Percentiles rank a stretch among this genome's conserved stretches.
These are phyloP conservation scores for Drosophila mimica DNA, from an alignment of 2,888 invertebrate genomes.

Conservation along the genomic window DNA sequence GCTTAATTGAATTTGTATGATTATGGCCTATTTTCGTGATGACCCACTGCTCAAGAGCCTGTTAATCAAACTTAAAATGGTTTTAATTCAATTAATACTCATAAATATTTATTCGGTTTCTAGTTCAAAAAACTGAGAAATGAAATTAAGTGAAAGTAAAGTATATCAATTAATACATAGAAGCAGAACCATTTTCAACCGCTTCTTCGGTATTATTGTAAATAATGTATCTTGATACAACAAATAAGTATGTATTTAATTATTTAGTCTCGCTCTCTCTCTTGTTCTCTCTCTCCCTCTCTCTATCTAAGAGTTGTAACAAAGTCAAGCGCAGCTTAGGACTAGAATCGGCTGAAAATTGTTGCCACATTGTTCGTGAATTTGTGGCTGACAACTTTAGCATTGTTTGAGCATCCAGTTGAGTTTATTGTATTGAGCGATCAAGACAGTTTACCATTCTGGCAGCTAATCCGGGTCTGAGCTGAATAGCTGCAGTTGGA, in stretches of 20 bases:
- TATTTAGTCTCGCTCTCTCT: background rate
- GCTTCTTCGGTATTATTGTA: background rate
- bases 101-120: background rate
- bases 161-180: background rate
- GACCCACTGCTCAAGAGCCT: background rate
- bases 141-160: background rate
- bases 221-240: background rate
- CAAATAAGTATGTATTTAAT: background rate
- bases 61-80: background rate
- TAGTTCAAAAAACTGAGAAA: background rate
- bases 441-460: background rate
- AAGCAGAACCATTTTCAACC: background rate
- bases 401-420: background rate
- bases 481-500: background rate
- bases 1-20: conserved; percentile 12
- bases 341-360: background rate
- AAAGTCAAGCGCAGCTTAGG: background rate
- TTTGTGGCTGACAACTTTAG: conserved; percentile 2
- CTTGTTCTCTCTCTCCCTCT: background rate
- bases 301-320: background rate
- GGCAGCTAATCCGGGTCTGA: background rate
- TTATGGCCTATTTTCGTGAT: background rate
- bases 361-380: background rate
- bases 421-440: background rate
- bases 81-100: background rate